Base-by-base conservation (phyloP, 2,797 vertebrate species). In the Melanogrammus aeglefinus region DNA sequence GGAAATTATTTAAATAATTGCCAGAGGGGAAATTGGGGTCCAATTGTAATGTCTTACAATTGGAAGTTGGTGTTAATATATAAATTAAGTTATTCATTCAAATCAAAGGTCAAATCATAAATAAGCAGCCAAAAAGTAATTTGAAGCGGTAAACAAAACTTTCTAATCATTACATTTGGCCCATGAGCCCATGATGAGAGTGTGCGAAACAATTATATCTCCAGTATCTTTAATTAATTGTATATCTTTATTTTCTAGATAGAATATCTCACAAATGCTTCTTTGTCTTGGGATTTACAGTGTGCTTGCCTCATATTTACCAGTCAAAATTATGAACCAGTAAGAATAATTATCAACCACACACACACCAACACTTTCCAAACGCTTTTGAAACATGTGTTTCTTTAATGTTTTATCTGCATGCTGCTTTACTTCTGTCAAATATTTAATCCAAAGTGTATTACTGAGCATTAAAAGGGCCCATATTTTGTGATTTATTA, bases 81-180 rank as follows among this genome's bases (percentile, higher is more conserved):
- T n/a, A 14, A 21, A 63, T 63, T 21, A 18, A 57, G 3, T 63
- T 78, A 79, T 77, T 77, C 70, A 73, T 71, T 21, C 13, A 71
- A 75, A 77, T 70, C 72, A 75, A 83, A 85, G 71, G 81, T 85
- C n/a, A 75, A 72, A 77, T 3, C 24, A 16, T 79, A 79, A 24
- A 38, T 10, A 72, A 72, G 29, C 57, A 4, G 13, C 39, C 33
- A 14, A 21, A 18, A 21, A 57, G 38, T 72, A 36, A 9, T 72
- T 21, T 71, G 21, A 76, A 74, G 63, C n/a, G n/a, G 38, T 35
- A 21, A 77, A 75, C 27, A 29, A 79, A 69, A 74, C 36, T 10
- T 57, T 44, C 47, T 1, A 5, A 12, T 69, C 29, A 14, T 77
- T 16, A 35, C 24, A 21, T 77, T 71, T 75, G 41, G 75, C 16